Base-by-base conservation (phyloP, 2,797 vertebrate species). In the Austrolebias charrua region DNA sequence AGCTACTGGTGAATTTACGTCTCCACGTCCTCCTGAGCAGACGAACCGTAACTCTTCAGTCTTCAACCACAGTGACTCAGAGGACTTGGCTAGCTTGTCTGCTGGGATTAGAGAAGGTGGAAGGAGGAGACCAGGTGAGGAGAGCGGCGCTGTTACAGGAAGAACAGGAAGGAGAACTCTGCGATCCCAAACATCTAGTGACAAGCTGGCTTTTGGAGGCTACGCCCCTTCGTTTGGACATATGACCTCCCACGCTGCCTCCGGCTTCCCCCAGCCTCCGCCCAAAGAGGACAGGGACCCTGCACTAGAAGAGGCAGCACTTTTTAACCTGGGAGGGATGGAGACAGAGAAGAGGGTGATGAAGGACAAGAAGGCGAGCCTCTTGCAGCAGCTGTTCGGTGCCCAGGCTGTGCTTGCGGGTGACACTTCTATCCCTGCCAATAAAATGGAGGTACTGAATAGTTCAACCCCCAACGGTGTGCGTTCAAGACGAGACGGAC, bases 301-400 rank as follows among this genome's bases (percentile, higher is more conserved):
- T 6, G 54, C 71, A 0, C 63, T 84, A 42, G 81, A 85, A 35
- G 68, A 74, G 14, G 82, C 87, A 10, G 84, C 80, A 11, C 59
- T 87, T 11, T 81, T 86, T 35, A 80, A 79, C 57, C 63, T 86
- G 6, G 89, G 89, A 31, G 89, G 81, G 57, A 81, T 49, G n/a
- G 76, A 65, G 55, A 31, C 8, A 65, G 87, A 75, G 6, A 73
- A 20, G 1, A 69, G 47, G 73, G 78, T 18, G 35, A 89, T 71
- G 46, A 94, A 89, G 75, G 93, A 94, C 38, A 94, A 77, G 69
- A 96, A 94, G 81, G 88, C 93, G 0, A 92, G 56, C 75, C 90
- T 98, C 76, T 95, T 98, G 93, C 93, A 96, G 62, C 94, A 96
- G 57, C 91, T 98, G 0, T 98, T 98, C 54, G 96, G 96, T 61